A percentile compares a stretch with the other conserved stretches of the same genome.
Conservation (phyloP, 2,797 vertebrate species). For the Amblyraja radiata region DNA sequence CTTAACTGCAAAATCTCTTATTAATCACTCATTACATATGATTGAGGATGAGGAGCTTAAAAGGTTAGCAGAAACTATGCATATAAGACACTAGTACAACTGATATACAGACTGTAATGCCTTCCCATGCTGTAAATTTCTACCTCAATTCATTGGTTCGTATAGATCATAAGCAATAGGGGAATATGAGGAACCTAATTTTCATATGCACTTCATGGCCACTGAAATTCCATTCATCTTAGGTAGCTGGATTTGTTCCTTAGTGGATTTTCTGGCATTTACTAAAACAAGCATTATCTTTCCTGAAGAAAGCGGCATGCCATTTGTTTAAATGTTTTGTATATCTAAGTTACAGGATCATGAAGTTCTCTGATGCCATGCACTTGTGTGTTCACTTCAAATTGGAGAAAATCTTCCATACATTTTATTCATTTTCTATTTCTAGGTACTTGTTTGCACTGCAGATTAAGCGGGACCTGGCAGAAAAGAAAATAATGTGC, state of each 20-base stretch:
- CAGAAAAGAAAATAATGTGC: constrained; percentile 76
- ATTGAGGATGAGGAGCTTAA: not conserved
- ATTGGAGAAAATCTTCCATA: not conserved
- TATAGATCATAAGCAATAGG: not conserved
- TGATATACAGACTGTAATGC: not conserved
- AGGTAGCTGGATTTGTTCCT: not conserved
- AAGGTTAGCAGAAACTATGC: no score
- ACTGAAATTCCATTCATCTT: not conserved
- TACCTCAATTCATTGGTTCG: not conserved
- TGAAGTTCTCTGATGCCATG: not conserved
- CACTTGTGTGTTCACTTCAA: not conserved
- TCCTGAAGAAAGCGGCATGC: not conserved
- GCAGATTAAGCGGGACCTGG: constrained; percentile 89
- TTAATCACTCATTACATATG: no score
- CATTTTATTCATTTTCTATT: constrained; percentile 37
- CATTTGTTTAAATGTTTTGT: not conserved
- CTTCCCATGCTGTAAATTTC: not conserved
- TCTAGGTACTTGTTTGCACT: constrained; percentile 86
- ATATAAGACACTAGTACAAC: not conserved
- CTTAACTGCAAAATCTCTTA: no score
- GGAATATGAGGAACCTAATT: not conserved
- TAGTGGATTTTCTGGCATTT: not conserved
- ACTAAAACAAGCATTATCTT: not conserved
- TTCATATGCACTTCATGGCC: not conserved
- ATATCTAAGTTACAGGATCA: not conserved